Conservation (phyloP, 2,888 invertebrate species). For the Drosophila mimica region DNA sequence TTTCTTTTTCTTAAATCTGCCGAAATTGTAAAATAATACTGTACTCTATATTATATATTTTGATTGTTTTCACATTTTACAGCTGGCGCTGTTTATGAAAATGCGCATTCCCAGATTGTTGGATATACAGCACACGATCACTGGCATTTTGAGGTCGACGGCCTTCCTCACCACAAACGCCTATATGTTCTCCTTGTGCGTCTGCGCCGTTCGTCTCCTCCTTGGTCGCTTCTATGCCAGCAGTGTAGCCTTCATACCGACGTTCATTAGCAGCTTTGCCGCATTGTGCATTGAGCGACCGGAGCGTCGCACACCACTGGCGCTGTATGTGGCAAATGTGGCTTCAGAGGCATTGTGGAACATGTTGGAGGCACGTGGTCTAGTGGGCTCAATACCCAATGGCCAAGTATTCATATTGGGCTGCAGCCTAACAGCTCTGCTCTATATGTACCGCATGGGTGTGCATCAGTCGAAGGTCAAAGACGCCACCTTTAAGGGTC, state of each 20-base stretch:
- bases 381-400: conserved; percentile 87
- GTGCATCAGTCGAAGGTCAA: conserved; percentile 85
- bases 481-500: conserved; percentile 86
- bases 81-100: conserved; percentile 89
- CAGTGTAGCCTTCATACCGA: conserved; percentile 89
- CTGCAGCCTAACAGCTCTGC: conserved; percentile 86
- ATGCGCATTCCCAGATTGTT: conserved; percentile 87
- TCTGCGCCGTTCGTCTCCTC: conserved; percentile 88
- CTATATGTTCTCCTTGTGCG: conserved; percentile 88
- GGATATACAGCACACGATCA: conserved; percentile 87
- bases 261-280: conserved; percentile 89
- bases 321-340: conserved; percentile 92
- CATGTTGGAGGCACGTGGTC: conserved; percentile 88
- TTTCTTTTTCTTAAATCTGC: not conserved
- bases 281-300: conserved; percentile 91
- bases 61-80: conserved; percentile 5
- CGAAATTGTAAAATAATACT: not conserved
- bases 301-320: conserved; percentile 89
- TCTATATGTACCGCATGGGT: conserved; percentile 87
- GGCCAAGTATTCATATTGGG: conserved; percentile 89
- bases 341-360: conserved; percentile 91
- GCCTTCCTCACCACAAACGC: conserved; percentile 90
- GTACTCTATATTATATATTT: not conserved
- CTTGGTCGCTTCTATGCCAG: conserved; percentile 89
- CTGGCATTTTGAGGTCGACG: conserved; percentile 90